Percentiles rank a stretch among this genome's conserved stretches.
phyloP scores from a whole-genome alignment of 2,888 invertebrate species.

The Hydrotaea cyrtoneurina region DNA sequence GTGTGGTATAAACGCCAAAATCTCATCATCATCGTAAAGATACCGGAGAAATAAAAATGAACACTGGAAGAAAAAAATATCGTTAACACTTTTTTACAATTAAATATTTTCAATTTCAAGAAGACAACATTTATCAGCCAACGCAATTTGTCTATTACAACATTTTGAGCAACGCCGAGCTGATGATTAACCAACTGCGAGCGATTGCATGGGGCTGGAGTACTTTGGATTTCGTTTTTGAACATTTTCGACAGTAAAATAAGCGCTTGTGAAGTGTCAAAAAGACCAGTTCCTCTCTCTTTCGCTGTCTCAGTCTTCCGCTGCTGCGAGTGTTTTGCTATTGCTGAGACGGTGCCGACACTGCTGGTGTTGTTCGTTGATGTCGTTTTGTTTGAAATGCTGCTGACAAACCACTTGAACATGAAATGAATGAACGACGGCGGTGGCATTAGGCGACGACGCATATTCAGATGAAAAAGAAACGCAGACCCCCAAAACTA shows the following conservation, averaged over 20 bases:
- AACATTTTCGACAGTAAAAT: constrained; percentile 27
- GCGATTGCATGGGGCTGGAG: neutral
- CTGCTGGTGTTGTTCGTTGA: constrained; percentile 57
- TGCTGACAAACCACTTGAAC: constrained; percentile 79
- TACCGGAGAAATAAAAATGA: constrained; percentile 12
- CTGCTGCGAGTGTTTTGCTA: neutral
- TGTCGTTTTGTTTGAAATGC: constrained; percentile 79
- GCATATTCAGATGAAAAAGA: neutral
- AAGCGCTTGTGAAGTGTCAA: constrained; percentile 65
- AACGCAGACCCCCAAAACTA: neutral
- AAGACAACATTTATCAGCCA: constrained; percentile 56
- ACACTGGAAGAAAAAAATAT: constrained; percentile 31
- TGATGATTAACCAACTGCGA: constrained; percentile 49
- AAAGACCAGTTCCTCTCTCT: constrained; percentile 59
- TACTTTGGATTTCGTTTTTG: neutral
- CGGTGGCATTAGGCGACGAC: constrained; percentile 19
- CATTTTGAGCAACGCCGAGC: neutral
- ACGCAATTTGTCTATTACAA: constrained; percentile 62
- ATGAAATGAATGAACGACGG: constrained; percentile 10
- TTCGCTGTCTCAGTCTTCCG: neutral
- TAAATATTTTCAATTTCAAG: constrained; percentile 56
- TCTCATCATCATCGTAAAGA: constrained; percentile 30
- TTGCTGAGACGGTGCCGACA: constrained; percentile 16
- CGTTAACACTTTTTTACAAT: constrained; percentile 65
- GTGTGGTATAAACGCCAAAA: constrained; percentile 52